These are phyloP conservation scores for Cataglyphis rosenhaueri DNA, from an alignment of 2,888 invertebrate species.

Conservation along the genomic window DNA sequence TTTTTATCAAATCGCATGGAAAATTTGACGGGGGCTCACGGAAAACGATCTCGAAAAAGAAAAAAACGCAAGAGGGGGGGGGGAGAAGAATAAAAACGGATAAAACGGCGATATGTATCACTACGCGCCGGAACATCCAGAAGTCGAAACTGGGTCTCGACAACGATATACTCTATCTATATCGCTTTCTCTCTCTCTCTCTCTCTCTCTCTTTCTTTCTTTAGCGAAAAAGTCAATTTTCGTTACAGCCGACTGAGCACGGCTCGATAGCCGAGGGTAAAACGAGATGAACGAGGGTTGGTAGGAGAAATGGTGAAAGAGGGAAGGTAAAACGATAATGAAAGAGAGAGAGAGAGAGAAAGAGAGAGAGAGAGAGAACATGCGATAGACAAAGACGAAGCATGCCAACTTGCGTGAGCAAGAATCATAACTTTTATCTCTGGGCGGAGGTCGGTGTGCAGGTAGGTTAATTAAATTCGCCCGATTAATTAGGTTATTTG, in stretches of 20 bases:
- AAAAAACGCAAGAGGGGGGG: not conserved
- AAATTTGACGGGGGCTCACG: slow-evolving; percentile 65
- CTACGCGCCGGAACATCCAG: slow-evolving; percentile 22
- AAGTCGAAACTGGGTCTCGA: slow-evolving; percentile 68
- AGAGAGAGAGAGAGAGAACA: slow-evolving; percentile 52
- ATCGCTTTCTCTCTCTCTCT: not conserved
- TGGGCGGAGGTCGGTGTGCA: slow-evolving; percentile 57
- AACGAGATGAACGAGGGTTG: slow-evolving; percentile 56
- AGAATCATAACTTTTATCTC: slow-evolving; percentile 76
- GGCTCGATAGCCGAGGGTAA: slow-evolving; percentile 64
- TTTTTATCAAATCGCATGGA: slow-evolving; percentile 54
- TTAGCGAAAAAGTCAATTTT: slow-evolving; percentile 78
- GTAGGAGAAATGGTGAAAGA: slow-evolving; percentile 36
- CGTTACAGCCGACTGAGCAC: slow-evolving; percentile 75
- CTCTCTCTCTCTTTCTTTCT: slow-evolving; percentile 50
- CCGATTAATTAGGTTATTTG: slow-evolving; percentile 83
- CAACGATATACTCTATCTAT: slow-evolving; percentile 43
- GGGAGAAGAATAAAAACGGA: slow-evolving; percentile 27
- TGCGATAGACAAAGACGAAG: slow-evolving; percentile 67
- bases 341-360: slow-evolving; percentile 52
- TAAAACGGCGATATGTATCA: slow-evolving; percentile 45
- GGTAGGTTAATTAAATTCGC: slow-evolving; percentile 81
- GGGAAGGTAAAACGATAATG: slow-evolving; percentile 44
- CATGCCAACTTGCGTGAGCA: slow-evolving; percentile 81
- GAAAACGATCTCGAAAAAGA: slow-evolving; percentile 58